A percentile compares a stretch with the other conserved stretches of the same genome.
These are phyloP conservation scores for Eulemur coronatus DNA, from an alignment of 2,797 vertebrate genomes.

Conservation along the genomic window DNA sequence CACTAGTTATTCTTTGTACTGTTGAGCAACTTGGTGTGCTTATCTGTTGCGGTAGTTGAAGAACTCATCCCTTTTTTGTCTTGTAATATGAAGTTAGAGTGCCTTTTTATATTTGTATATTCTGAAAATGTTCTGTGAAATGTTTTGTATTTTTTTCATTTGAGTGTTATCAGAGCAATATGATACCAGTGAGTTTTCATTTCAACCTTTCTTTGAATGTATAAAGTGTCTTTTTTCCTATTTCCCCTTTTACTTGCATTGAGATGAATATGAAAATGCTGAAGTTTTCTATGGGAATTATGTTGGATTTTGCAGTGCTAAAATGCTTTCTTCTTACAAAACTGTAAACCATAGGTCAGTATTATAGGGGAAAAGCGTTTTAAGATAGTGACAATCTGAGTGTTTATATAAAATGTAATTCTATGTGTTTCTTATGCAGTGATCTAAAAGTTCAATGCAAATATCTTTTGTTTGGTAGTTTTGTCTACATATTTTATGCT, in stretches of 20 bases:
- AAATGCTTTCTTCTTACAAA: conserved; percentile 85
- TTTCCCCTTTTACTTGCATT: conserved; percentile 82
- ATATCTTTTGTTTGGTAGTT: conserved; percentile 83
- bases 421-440: conserved; percentile 83
- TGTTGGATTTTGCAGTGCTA: conserved; percentile 84
- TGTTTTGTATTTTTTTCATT: conserved; percentile 78
- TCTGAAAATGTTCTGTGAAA: conserved; percentile 84
- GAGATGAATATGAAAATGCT: conserved; percentile 84
- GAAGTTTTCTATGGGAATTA: conserved; percentile 83
- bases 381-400: conserved; percentile 88
- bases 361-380: conserved; percentile 83
- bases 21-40: conserved; percentile 82
- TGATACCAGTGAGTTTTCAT: conserved; percentile 84
- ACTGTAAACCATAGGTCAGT: conserved; percentile 85
- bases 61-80: conserved; percentile 77
- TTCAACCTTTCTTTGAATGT: conserved; percentile 85
- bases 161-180: conserved; percentile 88
- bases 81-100: conserved; percentile 87
- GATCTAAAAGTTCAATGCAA: conserved; percentile 83
- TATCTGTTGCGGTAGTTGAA: conserved; percentile 76
- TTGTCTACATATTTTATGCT: conserved; percentile 85
- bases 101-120: conserved; percentile 89
- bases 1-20: conserved; percentile 77
- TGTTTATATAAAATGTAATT: conserved; percentile 83
- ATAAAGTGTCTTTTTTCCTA: conserved; percentile 79